phyloP scores from a whole-genome alignment of 2,113 vertebrate genomes.

The Spea multiplicata region DNA sequence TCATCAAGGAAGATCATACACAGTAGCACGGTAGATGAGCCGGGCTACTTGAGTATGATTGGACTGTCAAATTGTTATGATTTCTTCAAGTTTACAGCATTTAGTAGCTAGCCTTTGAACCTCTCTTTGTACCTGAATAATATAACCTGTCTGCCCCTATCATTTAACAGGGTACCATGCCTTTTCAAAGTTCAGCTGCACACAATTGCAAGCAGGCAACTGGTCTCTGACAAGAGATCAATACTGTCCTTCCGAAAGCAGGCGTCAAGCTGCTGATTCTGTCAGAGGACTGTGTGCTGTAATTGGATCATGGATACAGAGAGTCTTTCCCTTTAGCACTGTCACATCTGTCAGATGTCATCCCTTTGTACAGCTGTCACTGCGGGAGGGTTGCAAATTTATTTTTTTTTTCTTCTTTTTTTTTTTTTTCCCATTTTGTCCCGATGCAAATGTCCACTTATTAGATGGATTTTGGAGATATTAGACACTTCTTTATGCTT shows the following conservation, averaged over 20 bases:
- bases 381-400: slow-evolving; percentile 81
- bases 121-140: slow-evolving; percentile 74
- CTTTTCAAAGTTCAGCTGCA: slow-evolving; percentile 74
- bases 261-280: slow-evolving; percentile 94
- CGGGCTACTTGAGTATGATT: slow-evolving; percentile 64
- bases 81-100: slow-evolving; percentile 66
- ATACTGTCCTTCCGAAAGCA: slow-evolving; percentile 91
- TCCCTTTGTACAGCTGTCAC: slow-evolving; percentile 92
- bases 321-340: slow-evolving; percentile 89
- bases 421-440: slow-evolving; percentile 66
- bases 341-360: slow-evolving; percentile 99
- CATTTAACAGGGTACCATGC: slow-evolving; percentile 76
- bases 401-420: neutral
- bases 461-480: slow-evolving; percentile 93
- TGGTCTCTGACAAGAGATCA: slow-evolving; percentile 98
- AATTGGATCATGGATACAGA: slow-evolving; percentile 97
- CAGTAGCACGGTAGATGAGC: slow-evolving; percentile 62
- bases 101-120: slow-evolving; percentile 73
- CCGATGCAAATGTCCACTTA: slow-evolving; percentile 99
- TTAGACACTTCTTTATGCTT: slow-evolving; percentile 98
- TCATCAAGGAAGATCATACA: slow-evolving; percentile 84
- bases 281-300: slow-evolving; percentile 94
- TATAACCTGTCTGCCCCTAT: slow-evolving; percentile 74
- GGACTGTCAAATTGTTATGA: slow-evolving; percentile 72
- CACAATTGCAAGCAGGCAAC: slow-evolving; percentile 82